phyloP scores from a whole-genome alignment of 2,797 vertebrate species.

The Falco rusticolus region DNA sequence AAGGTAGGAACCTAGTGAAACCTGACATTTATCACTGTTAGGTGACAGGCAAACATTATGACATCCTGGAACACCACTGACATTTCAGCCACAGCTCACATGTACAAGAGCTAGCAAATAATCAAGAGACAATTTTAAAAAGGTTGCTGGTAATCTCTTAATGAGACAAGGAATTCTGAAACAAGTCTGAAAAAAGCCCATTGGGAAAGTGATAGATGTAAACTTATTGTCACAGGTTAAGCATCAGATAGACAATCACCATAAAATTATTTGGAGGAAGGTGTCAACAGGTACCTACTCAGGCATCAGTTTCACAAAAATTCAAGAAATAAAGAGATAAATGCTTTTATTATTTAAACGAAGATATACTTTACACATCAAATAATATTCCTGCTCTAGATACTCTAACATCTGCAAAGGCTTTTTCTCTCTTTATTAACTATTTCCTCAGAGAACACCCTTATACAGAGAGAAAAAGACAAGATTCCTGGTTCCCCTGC shows the following conservation, averaged over 20 bases:
- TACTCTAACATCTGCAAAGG: background rate
- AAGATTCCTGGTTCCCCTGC: background rate
- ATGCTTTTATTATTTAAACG: background rate
- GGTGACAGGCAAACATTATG: background rate
- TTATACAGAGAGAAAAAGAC: background rate
- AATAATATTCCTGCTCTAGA: background rate
- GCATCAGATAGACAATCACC: background rate
- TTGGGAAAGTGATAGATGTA: background rate
- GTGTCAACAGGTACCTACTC: background rate
- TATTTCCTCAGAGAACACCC: background rate
- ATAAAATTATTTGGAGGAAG: background rate
- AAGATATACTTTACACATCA: background rate
- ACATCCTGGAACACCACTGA: background rate
- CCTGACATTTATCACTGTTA: background rate
- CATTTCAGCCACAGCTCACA: background rate
- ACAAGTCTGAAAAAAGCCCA: background rate
- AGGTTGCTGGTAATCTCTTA: background rate
- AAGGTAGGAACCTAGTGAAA: background rate
- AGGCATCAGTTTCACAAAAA: background rate
- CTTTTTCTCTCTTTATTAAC: background rate
- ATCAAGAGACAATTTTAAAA: background rate
- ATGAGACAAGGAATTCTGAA: background rate
- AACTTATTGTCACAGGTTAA: background rate
- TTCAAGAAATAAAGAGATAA: background rate
- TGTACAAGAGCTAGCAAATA: background rate